Evolutionary conservation across 2,113 vertebrate genomes (phyloP), one percentile per base, ranked within the genome.

Genomic region (Sinocyclocheilus anophthalmus): DNA sequence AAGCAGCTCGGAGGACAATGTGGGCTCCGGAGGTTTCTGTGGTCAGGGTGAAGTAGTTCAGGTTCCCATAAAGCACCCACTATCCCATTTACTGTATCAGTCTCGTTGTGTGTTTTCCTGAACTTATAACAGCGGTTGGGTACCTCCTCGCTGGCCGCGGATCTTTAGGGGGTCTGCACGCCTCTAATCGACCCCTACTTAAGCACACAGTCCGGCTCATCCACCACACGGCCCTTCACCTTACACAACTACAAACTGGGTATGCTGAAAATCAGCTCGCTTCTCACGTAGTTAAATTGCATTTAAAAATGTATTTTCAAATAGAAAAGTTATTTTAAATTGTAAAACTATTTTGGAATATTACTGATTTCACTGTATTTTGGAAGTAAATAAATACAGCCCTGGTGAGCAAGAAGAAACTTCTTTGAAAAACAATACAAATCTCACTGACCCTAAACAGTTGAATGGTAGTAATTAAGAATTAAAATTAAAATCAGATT

Each of bases 11-110:
- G 53, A n/a, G n/a, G 78, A 85, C 61, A 85, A 42, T 85, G 10
- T 50, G 30, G 81, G 72, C 30, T 69, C 30, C 13, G n/a, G 69
- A 59, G 57, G 16, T n/a, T 83, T 82, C 75, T 24, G 67, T 70
- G 48, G 48, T 24, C 72, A 72, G 24, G 79, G 22, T 63, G 63
- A 83, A 83, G 72, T 22, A 70, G 59, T 61, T 86, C 24, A 45
- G 76, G 76, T 2, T 77, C 70, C 79, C 55, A n/a, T 48, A 13
- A 65, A 81, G 59, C n/a, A 65, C 39, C 0, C 39, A 1, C 22
- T 20, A 6, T 45, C 45, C n/a, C 14, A 14, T 81, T 33, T 80
- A 42, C 33, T 79, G 37, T 80, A 37, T 63, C 18, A 57, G 65
- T 75, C 42, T 42, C n/a, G 42, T 78, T 78, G 20, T 22, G 73